phyloP scores from a whole-genome alignment of 92 coral and sea anemone species.

The Paragorgia papillata region DNA sequence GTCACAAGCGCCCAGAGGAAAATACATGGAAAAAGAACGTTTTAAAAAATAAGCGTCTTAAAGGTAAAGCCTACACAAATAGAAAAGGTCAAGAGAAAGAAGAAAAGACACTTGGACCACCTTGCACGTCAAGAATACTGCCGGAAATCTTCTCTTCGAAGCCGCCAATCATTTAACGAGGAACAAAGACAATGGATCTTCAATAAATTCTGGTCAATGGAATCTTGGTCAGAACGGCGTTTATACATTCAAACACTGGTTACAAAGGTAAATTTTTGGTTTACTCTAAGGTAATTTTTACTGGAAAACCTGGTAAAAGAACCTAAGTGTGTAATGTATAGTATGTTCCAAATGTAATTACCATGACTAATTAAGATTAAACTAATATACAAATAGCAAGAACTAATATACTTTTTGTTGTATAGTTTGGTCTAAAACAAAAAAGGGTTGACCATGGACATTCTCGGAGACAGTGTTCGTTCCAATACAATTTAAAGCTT shows the following conservation, averaged over 20 bases:
- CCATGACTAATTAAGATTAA: no score
- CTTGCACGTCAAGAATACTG: not conserved
- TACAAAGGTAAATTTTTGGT: no score
- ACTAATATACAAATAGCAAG: no score
- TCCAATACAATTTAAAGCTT: not conserved
- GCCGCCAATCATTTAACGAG: not conserved
- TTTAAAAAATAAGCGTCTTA: no score
- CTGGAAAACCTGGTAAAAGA: no score
- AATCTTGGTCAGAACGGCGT: not conserved
- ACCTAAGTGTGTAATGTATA: no score
- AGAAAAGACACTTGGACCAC: not conserved
- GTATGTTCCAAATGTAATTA: no score
- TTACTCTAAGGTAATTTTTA: no score
- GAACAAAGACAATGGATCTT: not conserved
- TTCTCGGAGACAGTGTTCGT: not conserved
- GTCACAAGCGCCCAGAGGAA: constrained; percentile 13
- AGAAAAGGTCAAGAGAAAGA: not conserved
- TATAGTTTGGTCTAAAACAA: not conserved
- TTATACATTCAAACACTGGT: no score
- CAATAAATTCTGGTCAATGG: not conserved
- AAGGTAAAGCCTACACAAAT: not conserved
- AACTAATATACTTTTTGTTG: no score
- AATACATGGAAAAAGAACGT: no score
- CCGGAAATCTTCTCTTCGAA: not conserved
- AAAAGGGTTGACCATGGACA: constrained; percentile 1